These are phyloP conservation scores for Agonopterix heracliana DNA, from an alignment of 2,888 invertebrate genomes.

Conservation along the genomic window DNA sequence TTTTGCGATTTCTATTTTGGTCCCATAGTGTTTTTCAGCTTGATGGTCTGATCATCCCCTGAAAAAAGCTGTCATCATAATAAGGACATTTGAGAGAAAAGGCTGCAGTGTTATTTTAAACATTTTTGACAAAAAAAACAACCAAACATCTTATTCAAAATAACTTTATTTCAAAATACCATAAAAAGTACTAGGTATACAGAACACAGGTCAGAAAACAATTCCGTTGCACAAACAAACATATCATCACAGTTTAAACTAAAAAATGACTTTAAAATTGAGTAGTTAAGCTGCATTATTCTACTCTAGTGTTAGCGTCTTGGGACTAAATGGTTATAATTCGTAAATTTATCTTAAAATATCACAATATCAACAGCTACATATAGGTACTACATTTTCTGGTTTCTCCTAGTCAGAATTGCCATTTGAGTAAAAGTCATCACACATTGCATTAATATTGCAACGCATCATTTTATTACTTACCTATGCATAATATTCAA, in stretches of 20 bases:
- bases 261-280: slow-evolving; percentile 36
- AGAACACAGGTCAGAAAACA: slow-evolving; percentile 56
- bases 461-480: too few species aligned
- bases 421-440: too few species aligned
- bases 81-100: too few species aligned
- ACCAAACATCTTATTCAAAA: slow-evolving; percentile 42
- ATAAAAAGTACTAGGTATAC: slow-evolving; percentile 39
- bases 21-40: too few species aligned
- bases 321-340: slow-evolving; percentile 29
- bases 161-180: slow-evolving; percentile 62
- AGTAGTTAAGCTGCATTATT: slow-evolving; percentile 41
- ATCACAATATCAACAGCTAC: slow-evolving; percentile 71
- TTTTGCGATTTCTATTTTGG: too few species aligned
- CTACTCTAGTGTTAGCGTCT: slow-evolving; percentile 38
- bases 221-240: slow-evolving; percentile 54
- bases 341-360: slow-evolving; percentile 56
- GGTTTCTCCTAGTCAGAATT: too few species aligned
- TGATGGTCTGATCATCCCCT: too few species aligned
- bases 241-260: slow-evolving; percentile 61
- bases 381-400: slow-evolving; percentile 19
- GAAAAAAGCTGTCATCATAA: too few species aligned
- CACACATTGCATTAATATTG: too few species aligned
- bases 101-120: too few species aligned
- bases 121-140: too few species aligned
- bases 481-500: too few species aligned